Evolutionary conservation across 2,113 vertebrate genomes (phyloP).

Genomic region (Collichthys lucidus): DNA sequence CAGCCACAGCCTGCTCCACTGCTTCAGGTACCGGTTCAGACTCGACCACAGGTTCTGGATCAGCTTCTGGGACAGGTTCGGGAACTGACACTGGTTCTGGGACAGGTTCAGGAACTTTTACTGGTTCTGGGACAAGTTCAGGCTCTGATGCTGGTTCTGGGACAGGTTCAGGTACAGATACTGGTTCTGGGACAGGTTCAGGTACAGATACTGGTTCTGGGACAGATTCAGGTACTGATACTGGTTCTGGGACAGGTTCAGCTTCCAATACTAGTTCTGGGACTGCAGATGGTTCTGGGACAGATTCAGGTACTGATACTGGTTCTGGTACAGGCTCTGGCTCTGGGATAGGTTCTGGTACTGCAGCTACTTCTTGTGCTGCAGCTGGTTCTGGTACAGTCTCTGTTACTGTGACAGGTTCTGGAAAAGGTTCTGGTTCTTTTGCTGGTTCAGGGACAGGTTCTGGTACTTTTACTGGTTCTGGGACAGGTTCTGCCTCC

Average conservation of each 20-base stretch:
- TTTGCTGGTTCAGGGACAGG: not conserved
- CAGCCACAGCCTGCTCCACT: not conserved
- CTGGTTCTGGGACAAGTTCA: constrained; percentile 1
- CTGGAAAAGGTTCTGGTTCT: constrained; percentile 12
- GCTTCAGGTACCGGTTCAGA: constrained; percentile 12
- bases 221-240: constrained; percentile 2
- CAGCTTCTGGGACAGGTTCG: not conserved
- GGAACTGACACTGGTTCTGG: not conserved
- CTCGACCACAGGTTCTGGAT: constrained; percentile 7
- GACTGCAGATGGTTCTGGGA: not conserved
- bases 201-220: not conserved
- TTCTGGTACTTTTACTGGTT: constrained; percentile 18
- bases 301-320: not conserved
- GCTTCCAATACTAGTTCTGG: not conserved
- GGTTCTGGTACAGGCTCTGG: constrained; percentile 12
- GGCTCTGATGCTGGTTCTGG: not conserved
- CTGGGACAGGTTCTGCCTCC: constrained; percentile 2
- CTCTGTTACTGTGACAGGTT: constrained; percentile 17
- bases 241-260: constrained; percentile 11
- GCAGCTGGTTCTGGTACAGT: not conserved
- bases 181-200: constrained; percentile 11
- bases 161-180: not conserved
- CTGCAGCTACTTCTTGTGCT: not conserved
- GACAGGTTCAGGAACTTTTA: not conserved
- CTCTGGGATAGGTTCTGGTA: constrained; percentile 2